Evolutionary conservation across 2,888 invertebrate species (phyloP).

Genomic region (Subacronicta megacephala): DNA sequence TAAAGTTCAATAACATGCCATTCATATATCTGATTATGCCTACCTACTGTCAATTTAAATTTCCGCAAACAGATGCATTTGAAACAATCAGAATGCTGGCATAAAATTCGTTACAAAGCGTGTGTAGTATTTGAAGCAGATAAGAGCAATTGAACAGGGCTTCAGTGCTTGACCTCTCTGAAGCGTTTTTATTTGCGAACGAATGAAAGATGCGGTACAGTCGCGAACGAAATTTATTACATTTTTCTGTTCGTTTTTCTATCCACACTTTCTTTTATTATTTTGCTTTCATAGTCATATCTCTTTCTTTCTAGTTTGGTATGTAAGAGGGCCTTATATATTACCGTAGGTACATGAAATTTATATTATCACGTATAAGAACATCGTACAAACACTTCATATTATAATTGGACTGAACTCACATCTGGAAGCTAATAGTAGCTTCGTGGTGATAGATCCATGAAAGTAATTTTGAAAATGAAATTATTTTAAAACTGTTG

Average conservation of each 20-base stretch:
- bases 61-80: not conserved
- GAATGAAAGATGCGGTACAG: slow-evolving; percentile 7
- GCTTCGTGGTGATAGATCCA: too few relatives aligned
- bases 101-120: slow-evolving; percentile 27
- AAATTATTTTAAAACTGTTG: slow-evolving; percentile 8
- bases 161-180: slow-evolving; percentile 40
- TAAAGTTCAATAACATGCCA: slow-evolving; percentile 7
- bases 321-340: too few relatives aligned
- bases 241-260: not conserved
- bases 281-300: too few relatives aligned
- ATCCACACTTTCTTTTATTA: not conserved
- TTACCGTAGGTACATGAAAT: too few relatives aligned
- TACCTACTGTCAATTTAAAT: slow-evolving; percentile 14
- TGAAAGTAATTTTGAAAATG: not conserved
- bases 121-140: slow-evolving; percentile 35
- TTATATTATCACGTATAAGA: too few relatives aligned
- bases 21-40: not conserved
- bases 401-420: too few relatives aligned
- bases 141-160: slow-evolving; percentile 46
- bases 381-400: too few relatives aligned
- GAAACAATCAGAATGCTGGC: slow-evolving; percentile 20
- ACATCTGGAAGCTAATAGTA: too few relatives aligned
- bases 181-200: slow-evolving; percentile 39
- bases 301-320: too few relatives aligned
- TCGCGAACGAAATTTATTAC: not conserved